Base-by-base conservation (phyloP, 2,797 vertebrate species). In the Astyanax mexicanus region DNA sequence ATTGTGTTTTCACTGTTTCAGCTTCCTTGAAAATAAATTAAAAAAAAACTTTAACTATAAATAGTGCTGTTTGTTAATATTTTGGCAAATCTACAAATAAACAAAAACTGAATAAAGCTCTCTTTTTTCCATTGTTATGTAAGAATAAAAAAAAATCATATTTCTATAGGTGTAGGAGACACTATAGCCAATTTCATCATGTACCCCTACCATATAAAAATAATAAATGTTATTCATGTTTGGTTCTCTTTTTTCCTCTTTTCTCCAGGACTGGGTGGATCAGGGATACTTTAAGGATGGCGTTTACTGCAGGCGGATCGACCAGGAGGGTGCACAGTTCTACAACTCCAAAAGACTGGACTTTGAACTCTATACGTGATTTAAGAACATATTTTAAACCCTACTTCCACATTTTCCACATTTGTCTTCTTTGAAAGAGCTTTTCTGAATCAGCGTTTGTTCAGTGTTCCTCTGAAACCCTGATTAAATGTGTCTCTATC, bases 281-380 rank as follows among this genome's bases (percentile, higher is more conserved):
- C 94, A 96, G 78, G 96, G 94, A 80, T 97, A 96, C 84, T 98
- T 98, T 84, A 92, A 92, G 11, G 92, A 90, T 0, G 96, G 95
- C 0, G 95, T 97, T 42, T 97, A 97, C 90, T 98, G 96, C 87
- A 93, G 95, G 84, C 94, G 92, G 81, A 64, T 94, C 38, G 93
- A 93, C 69, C 92, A 96, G 71, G 90, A 92, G 0, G 93, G 90
- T 2, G 88, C 93, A 58, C 95, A 94, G 75, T 98, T 96, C 93
- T 97, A 97, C 92, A 96, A 93, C 89, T 98, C 96, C 37, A 95
- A 86, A 83, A 94, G 96, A 78, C 89, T 97, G 54, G 96, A 98
- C 86, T 98, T 98, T 82, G 95, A 96, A 0, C 94, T 98, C 51
- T 97, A 95, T 60, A 93, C 91, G 80, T 97, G 93, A 96, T 80